A percentile compares a stretch with the other conserved stretches of the same genome.
These are phyloP conservation scores for Trichopoda pennipes DNA, from an alignment of 2,888 invertebrate species.

Conservation along the genomic window DNA sequence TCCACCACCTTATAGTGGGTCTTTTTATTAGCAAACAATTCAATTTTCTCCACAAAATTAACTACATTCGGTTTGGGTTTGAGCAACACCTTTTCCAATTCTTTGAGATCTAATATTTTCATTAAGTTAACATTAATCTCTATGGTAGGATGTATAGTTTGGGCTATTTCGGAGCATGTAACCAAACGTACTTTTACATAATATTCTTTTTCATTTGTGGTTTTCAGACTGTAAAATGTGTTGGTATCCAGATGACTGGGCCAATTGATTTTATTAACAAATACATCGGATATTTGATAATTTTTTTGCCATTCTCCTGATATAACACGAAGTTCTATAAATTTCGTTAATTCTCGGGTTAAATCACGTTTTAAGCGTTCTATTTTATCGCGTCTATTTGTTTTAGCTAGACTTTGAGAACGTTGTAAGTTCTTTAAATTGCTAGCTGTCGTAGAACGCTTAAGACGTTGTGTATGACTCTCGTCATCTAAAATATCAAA, in stretches of 20 bases:
- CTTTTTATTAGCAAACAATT: constrained; percentile 78
- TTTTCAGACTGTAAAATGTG: constrained; percentile 76
- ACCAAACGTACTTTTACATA: constrained; percentile 74
- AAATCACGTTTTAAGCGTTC: constrained; percentile 78
- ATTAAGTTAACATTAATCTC: constrained; percentile 80
- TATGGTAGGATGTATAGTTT: constrained; percentile 78
- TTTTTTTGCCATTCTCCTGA: constrained; percentile 77
- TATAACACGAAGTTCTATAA: constrained; percentile 79
- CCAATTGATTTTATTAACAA: constrained; percentile 77
- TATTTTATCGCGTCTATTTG: constrained; percentile 77
- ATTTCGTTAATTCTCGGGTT: constrained; percentile 75
- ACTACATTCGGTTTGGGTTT: constrained; percentile 77
- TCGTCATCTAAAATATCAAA: constrained; percentile 56
- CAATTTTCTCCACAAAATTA: constrained; percentile 80
- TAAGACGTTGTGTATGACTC: constrained; percentile 57
- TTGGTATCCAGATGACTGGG: constrained; percentile 79
- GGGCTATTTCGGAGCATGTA: constrained; percentile 68
- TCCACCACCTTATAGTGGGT: constrained; percentile 80
- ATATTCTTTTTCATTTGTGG: constrained; percentile 76
- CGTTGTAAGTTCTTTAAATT: constrained; percentile 73
- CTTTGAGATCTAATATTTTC: constrained; percentile 77
- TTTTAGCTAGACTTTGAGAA: constrained; percentile 69
- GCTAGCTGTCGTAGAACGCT: constrained; percentile 76
- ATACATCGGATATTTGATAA: constrained; percentile 79
- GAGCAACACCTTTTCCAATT: constrained; percentile 78